Evolutionary conservation across 2,113 vertebrate genomes (phyloP).

Genomic region (Morone saxatilis): DNA sequence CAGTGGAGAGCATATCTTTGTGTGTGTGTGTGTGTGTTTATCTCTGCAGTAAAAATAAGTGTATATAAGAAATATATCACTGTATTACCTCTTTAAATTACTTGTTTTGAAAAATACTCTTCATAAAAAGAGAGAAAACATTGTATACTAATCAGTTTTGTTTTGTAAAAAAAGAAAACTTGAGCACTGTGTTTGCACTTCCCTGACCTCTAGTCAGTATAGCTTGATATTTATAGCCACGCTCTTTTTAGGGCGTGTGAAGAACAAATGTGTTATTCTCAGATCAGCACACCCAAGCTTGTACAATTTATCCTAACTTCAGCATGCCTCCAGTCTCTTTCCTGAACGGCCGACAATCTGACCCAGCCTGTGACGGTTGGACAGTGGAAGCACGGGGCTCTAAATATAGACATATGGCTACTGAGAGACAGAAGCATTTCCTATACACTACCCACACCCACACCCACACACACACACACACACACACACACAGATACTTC

Average conservation of each 20-base stretch:
- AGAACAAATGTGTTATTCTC: slow-evolving; percentile 56
- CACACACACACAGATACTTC: slow-evolving; percentile 13
- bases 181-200: slow-evolving; percentile 10
- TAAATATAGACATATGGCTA: slow-evolving; percentile 74
- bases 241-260: slow-evolving; percentile 22
- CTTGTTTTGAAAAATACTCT: background rate
- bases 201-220: background rate
- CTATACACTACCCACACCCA: slow-evolving; percentile 49
- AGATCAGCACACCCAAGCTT: slow-evolving; percentile 8
- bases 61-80: background rate
- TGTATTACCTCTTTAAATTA: background rate
- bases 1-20: too few relatives aligned
- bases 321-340: slow-evolving; percentile 62
- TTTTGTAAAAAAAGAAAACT: background rate
- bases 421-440: slow-evolving; percentile 73
- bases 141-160: background rate
- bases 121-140: background rate
- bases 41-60: background rate
- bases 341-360: slow-evolving; percentile 55
- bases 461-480: slow-evolving; percentile 17
- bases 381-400: slow-evolving; percentile 50
- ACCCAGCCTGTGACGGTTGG: slow-evolving; percentile 60
- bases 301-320: slow-evolving; percentile 38
- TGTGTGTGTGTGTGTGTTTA: background rate
- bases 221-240: slow-evolving; percentile 54